Percentiles rank a stretch among this genome's conserved stretches.
These are phyloP conservation scores for Urophycis tenuis DNA, from an alignment of 2,797 vertebrate species.

Conservation along the genomic window DNA sequence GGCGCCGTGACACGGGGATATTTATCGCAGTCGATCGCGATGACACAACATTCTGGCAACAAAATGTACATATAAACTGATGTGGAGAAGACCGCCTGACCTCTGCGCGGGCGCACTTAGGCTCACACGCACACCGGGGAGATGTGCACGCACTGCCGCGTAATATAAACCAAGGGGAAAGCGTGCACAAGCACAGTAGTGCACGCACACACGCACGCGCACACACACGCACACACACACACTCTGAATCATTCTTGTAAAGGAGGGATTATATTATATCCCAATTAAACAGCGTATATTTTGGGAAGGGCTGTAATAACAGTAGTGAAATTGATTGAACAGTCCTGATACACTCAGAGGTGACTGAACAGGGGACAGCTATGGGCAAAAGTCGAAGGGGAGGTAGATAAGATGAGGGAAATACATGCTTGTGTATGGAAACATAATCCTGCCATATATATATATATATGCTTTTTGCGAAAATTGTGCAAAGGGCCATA, in stretches of 20 bases:
- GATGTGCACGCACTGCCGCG: neutral
- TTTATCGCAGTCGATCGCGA: neutral
- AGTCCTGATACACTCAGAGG: no score
- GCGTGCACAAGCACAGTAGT: conserved; percentile 11
- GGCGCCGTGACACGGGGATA: neutral
- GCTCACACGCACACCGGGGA: neutral
- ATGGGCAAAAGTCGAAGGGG: neutral
- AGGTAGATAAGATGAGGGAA: no score
- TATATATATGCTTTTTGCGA: no score
- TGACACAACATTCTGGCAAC: neutral
- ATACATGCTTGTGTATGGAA: neutral
- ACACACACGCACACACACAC: neutral
- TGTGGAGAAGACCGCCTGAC: neutral
- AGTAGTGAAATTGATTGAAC: conserved; percentile 60
- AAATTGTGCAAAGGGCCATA: no score
- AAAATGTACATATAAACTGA: neutral
- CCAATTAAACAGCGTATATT: conserved; percentile 43
- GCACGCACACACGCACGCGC: conserved; percentile 15
- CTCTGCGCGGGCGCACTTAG: neutral
- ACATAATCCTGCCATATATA: no score
- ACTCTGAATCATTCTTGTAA: conserved; percentile 40
- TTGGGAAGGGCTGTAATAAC: conserved; percentile 53
- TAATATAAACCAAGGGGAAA: neutral
- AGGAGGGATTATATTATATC: conserved; percentile 58
- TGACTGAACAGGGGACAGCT: conserved; percentile 27